phyloP scores from a whole-genome alignment of 1,140 invertebrate species.

The Campodea augens region DNA sequence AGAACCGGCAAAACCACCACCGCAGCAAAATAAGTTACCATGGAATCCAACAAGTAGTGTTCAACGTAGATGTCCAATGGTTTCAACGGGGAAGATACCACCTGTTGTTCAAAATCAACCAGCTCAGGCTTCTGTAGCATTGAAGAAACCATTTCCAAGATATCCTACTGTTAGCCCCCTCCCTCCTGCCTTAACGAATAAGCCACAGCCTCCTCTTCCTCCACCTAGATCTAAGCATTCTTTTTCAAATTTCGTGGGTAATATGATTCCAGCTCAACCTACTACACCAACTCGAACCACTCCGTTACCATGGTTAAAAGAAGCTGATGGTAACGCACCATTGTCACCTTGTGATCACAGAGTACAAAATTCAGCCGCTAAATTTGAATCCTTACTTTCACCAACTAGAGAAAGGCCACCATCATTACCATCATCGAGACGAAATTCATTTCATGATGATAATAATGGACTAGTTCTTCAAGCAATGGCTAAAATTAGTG shows the following conservation, averaged over 20 bases:
- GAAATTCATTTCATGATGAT: background rate
- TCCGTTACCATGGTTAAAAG: background rate
- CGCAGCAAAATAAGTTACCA: background rate
- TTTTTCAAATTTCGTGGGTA: background rate
- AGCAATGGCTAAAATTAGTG: background rate
- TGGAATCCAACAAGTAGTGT: background rate
- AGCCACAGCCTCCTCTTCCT: constrained; percentile 6
- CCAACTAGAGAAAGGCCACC: background rate
- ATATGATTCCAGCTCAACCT: background rate
- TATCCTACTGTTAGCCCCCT: background rate
- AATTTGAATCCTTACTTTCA: background rate
- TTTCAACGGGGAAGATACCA: background rate
- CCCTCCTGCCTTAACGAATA: constrained; percentile 2
- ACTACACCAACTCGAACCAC: background rate
- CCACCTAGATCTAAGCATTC: constrained; percentile 2
- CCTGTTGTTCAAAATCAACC: background rate
- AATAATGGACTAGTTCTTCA: background rate
- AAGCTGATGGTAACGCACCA: background rate
- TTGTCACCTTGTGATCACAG: background rate
- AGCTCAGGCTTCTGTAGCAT: background rate
- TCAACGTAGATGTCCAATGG: background rate
- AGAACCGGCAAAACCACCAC: background rate
- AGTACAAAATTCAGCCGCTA: background rate
- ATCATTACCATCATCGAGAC: background rate
- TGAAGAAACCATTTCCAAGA: background rate